Evolutionary conservation across 2,113 vertebrate genomes (phyloP), one percentile per base, ranked within the genome.

Genomic region (Daboia siamensis): DNA sequence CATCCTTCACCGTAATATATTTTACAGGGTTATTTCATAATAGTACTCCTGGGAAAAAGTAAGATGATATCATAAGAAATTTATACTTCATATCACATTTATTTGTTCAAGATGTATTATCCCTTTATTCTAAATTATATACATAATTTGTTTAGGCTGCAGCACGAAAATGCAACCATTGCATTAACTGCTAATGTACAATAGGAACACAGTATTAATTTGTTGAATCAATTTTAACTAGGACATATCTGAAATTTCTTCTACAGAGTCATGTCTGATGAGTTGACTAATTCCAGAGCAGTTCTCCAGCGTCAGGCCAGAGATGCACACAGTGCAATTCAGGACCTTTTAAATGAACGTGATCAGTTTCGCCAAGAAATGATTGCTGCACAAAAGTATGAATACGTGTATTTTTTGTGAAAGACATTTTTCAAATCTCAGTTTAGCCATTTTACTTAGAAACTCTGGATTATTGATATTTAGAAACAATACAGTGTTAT

Each of bases 181-280:
- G 46, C n/a, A 23, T 56, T 56, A 90, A 33, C 74, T 90, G 69
- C 29, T 89, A 86, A 44, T 90, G 29, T 88, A 55, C 1, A 17
- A n/a, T 24, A 20, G 29, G 17, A 46, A 57, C 85, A 90, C 20
- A 26, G 39, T 61, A 39, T 86, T 61, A 52, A 90, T 33, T 64
- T 21, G 21, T 29, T 92, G 8, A 9, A 46, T 88, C 21, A 94
- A 90, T 0, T 86, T 44, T 88, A 26, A 2, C 0, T 51, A 11
- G 52, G 51, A 56, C 59, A 91, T 59, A 91, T 15, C 20, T 90
- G 5, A 57, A 21, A 46, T 94, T 93, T 94, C 0, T 56, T 94
- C 91, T 97, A 20, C 97, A 99, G 99, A 94, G 99, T 99, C 17
- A 99, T 99, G 99, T 98, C 99, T n/a, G 99, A 99, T 91, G 99